Evolutionary conservation across 2,113 vertebrate species (phyloP).

Genomic region (Rhea americana): DNA sequence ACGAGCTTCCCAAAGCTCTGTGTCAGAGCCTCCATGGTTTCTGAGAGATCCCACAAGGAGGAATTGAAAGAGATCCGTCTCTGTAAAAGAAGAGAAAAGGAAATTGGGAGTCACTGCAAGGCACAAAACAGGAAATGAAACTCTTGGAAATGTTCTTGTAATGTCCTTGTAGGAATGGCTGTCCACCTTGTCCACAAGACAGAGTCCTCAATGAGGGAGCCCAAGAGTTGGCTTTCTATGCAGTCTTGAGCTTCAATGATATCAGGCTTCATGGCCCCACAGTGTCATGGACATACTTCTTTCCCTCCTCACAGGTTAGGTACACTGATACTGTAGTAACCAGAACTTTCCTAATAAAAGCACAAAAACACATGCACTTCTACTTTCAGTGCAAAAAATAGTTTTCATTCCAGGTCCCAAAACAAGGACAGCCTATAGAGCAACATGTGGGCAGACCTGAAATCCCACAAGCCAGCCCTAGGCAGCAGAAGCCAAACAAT

Average conservation of each 20-base stretch:
- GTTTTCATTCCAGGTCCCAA: not conserved
- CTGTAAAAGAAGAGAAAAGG: conserved; percentile 66
- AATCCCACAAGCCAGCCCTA: not conserved
- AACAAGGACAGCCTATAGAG: not conserved
- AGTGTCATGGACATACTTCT: not conserved
- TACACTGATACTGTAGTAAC: not conserved
- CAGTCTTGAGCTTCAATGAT: not conserved
- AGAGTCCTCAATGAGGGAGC: not conserved
- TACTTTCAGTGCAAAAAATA: not conserved
- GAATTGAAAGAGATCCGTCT: conserved; percentile 74
- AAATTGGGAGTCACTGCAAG: not conserved
- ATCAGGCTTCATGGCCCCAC: not conserved
- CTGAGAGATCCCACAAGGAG: conserved; percentile 74
- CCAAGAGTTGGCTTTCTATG: not conserved
- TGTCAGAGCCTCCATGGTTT: conserved; percentile 79
- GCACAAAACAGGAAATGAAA: not conserved
- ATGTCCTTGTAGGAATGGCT: not conserved
- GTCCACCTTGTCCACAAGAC: not conserved
- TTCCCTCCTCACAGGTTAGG: not conserved
- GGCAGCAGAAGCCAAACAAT: not conserved
- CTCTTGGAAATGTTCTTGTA: not conserved
- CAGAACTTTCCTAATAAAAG: not conserved
- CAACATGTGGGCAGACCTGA: not conserved
- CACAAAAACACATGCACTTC: fast-evolving
- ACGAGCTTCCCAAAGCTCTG: conserved; percentile 80